Conservation (phyloP, 2,888 invertebrate species). For the Drosophila birchii region DNA sequence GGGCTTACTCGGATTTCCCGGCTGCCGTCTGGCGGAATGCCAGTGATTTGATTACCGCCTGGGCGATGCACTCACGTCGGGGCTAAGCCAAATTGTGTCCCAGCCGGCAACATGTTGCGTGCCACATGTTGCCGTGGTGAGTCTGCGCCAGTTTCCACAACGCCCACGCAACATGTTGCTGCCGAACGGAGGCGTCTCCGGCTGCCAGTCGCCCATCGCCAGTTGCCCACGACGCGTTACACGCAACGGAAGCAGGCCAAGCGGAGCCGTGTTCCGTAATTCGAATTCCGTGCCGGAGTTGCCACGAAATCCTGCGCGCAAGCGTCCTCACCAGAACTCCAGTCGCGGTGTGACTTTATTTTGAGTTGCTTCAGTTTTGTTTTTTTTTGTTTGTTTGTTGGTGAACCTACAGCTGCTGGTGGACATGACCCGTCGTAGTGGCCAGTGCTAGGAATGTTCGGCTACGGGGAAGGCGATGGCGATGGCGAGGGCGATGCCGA, state of each 20-base stretch:
- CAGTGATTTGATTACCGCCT: conserved; percentile 16
- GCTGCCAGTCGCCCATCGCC: conserved; percentile 15
- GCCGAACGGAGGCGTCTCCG: neutral
- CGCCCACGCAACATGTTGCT: conserved; percentile 43
- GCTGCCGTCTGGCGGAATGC: conserved; percentile 19
- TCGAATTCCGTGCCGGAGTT: neutral
- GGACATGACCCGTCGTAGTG: conserved; percentile 9
- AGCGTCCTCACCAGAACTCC: conserved; percentile 15
- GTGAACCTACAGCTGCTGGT: neutral
- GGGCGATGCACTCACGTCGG: conserved; percentile 1
- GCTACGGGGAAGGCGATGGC: conserved; percentile 37
- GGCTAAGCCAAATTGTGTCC: neutral
- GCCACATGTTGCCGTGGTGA: conserved; percentile 44
- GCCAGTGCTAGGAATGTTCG: conserved; percentile 37
- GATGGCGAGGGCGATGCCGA: conserved; percentile 33
- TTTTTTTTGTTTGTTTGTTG: neutral
- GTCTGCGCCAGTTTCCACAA: conserved; percentile 23
- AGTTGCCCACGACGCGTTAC: conserved; percentile 41
- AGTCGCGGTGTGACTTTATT: neutral
- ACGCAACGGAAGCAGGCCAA: conserved; percentile 34
- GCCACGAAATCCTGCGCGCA: conserved; percentile 20
- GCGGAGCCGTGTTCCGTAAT: neutral
- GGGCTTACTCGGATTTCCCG: conserved; percentile 1
- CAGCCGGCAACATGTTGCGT: conserved; percentile 27
- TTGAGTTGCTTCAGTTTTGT: neutral